These are phyloP conservation scores for Nebria brevicollis DNA, from an alignment of 2,888 invertebrate genomes.

Conservation along the genomic window DNA sequence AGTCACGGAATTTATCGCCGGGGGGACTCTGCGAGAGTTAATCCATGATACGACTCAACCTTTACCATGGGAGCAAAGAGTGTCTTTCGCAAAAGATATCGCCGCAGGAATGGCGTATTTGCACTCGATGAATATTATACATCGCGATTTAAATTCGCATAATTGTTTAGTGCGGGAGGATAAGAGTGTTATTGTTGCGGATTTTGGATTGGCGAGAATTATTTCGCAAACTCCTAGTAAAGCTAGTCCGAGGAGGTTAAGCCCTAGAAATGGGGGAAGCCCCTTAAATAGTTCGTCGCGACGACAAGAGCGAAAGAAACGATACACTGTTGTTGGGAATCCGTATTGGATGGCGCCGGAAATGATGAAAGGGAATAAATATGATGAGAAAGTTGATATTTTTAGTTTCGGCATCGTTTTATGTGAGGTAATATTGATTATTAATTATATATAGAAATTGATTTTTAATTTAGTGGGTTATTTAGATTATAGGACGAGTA, in stretches of 20 bases:
- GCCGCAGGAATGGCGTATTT: slow-evolving; percentile 94
- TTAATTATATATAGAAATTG: slow-evolving; percentile 25
- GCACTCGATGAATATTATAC: slow-evolving; percentile 94
- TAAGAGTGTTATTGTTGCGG: slow-evolving; percentile 92
- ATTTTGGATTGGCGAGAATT: slow-evolving; percentile 91
- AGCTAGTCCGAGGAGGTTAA: slow-evolving; percentile 56
- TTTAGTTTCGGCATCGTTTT: slow-evolving; percentile 96
- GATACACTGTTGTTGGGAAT: slow-evolving; percentile 96
- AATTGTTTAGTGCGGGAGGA: slow-evolving; percentile 94
- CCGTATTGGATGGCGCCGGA: slow-evolving; percentile 99
- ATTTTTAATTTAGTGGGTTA: neutral
- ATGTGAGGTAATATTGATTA: slow-evolving; percentile 77
- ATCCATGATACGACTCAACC: slow-evolving; percentile 77
- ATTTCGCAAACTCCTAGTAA: slow-evolving; percentile 65
- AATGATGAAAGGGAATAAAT: slow-evolving; percentile 96
- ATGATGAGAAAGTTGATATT: slow-evolving; percentile 96
- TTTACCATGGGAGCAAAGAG: slow-evolving; percentile 82
- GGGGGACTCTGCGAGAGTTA: slow-evolving; percentile 88
- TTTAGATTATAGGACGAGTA: slow-evolving; percentile 90
- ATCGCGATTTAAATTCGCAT: slow-evolving; percentile 93
- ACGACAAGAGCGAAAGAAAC: slow-evolving; percentile 78
- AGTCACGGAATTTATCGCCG: slow-evolving; percentile 92
- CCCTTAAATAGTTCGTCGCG: slow-evolving; percentile 60
- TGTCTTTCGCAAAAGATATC: slow-evolving; percentile 90
- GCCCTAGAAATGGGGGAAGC: slow-evolving; percentile 54